Evolutionary conservation across 2,113 vertebrate species (phyloP).

Genomic region (Antidorcas marsupialis): DNA sequence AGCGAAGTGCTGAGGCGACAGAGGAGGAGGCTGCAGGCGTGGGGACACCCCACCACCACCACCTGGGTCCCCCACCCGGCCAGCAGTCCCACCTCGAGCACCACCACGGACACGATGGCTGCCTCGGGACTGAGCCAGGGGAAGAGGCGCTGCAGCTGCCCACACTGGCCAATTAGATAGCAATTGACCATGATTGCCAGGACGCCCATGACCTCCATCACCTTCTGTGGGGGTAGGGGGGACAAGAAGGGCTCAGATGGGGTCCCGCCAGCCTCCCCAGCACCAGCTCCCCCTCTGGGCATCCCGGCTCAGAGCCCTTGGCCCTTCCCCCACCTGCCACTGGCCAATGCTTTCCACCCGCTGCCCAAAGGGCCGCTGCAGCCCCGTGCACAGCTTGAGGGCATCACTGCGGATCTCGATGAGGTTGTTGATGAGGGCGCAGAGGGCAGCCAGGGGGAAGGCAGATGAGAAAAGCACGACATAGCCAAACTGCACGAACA

Average conservation of each 20-base stretch:
- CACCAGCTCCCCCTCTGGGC: not conserved
- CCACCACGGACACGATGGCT: slow-evolving; percentile 95
- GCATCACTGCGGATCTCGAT: slow-evolving; percentile 97
- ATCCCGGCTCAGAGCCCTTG: not conserved
- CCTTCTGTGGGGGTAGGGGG: slow-evolving; percentile 82
- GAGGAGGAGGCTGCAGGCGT: not conserved
- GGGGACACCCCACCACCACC: rapidly evolving
- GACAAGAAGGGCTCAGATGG: rapidly evolving
- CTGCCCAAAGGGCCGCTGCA: slow-evolving; percentile 94
- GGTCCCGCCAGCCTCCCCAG: not conserved
- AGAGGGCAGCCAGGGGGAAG: slow-evolving; percentile 94
- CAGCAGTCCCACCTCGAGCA: slow-evolving; percentile 88
- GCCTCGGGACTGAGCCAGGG: slow-evolving; percentile 96
- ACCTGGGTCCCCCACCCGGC: rapidly evolving
- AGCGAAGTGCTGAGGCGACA: slow-evolving; percentile 88
- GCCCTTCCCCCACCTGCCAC: slow-evolving; percentile 88
- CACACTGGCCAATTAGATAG: slow-evolving; percentile 97
- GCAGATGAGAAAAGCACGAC: slow-evolving; percentile 98
- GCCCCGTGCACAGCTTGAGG: slow-evolving; percentile 95
- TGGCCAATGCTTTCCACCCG: slow-evolving; percentile 94
- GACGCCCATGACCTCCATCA: slow-evolving; percentile 96
- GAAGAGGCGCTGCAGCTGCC: slow-evolving; percentile 95
- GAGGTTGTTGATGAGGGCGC: slow-evolving; percentile 96
- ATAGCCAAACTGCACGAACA: slow-evolving; percentile 98
- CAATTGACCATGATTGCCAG: slow-evolving; percentile 97